Percentiles rank a stretch among this genome's conserved stretches.
Conservation (phyloP, 1,140 invertebrate species). For the Macrobrachium nipponense region DNA sequence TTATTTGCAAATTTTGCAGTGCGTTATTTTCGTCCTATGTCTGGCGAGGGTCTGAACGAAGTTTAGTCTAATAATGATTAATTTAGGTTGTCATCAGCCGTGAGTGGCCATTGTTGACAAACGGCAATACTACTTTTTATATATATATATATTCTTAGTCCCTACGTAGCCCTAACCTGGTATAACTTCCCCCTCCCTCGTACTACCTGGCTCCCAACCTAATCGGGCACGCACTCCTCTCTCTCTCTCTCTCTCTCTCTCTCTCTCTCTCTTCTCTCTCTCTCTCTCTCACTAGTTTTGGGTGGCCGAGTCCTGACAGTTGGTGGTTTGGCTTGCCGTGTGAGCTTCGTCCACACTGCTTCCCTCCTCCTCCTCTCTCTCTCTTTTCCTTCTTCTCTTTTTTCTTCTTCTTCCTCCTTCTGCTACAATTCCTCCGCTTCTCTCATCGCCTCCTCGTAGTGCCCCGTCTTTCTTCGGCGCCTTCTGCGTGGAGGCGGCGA, state of each 20-base stretch:
- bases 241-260: constrained; percentile 22
- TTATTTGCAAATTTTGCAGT: too few relatives aligned
- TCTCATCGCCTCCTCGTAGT: not conserved
- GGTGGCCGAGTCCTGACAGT: constrained; percentile 28
- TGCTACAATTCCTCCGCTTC: not conserved
- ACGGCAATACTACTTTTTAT: too few relatives aligned
- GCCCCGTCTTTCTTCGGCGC: not conserved
- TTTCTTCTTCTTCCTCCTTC: not conserved
- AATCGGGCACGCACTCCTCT: not conserved
- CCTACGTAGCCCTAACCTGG: too few relatives aligned
- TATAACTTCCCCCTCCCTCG: too few relatives aligned
- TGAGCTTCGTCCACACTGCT: constrained; percentile 2
- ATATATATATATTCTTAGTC: too few relatives aligned
- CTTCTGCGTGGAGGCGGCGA: not conserved
- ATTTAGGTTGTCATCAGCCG: too few relatives aligned
- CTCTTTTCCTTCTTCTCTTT: not conserved
- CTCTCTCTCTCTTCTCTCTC: not conserved
- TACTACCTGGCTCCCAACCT: not conserved
- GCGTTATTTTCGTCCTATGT: too few relatives aligned
- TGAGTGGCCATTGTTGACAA: too few relatives aligned
- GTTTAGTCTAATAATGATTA: too few relatives aligned
- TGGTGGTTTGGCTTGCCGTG: constrained; percentile 25
- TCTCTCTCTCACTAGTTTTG: constrained; percentile 11
- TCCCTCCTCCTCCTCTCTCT: not conserved
- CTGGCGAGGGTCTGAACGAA: too few relatives aligned